These are phyloP conservation scores for Hemiscyllium ocellatum DNA, from an alignment of 2,113 vertebrate genomes.

Conservation along the genomic window DNA sequence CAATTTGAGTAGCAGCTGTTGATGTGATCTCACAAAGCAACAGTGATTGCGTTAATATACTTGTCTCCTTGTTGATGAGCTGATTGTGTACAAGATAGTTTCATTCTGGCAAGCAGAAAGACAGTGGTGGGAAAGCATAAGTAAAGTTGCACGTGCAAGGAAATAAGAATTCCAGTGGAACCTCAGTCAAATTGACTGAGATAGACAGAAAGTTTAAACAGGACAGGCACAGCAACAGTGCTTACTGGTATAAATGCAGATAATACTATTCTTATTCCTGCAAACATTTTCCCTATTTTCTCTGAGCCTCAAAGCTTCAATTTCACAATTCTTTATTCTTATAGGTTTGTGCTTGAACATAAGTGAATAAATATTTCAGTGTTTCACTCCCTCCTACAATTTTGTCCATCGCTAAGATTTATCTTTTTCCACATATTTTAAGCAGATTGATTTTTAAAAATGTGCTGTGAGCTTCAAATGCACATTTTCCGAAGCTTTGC, in stretches of 20 bases:
- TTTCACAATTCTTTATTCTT: background rate
- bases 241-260: background rate
- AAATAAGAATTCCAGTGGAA: background rate
- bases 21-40: slow-evolving; percentile 22
- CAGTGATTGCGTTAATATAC: slow-evolving; percentile 31
- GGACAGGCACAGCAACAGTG: background rate
- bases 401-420: background rate
- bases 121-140: background rate
- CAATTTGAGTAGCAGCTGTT: slow-evolving; percentile 2
- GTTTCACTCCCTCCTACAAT: background rate
- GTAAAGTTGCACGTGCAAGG: background rate
- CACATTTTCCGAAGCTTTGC: background rate
- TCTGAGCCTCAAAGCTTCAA: background rate
- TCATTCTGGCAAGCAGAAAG: background rate
- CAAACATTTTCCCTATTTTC: background rate
- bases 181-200: background rate
- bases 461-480: background rate
- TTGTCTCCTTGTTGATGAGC: slow-evolving; percentile 26
- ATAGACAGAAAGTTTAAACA: background rate
- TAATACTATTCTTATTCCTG: background rate
- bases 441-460: background rate
- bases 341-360: background rate
- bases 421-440: background rate
- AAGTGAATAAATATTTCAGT: background rate
- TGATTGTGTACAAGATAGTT: slow-evolving; percentile 10